Evolutionary conservation across 2,797 vertebrate species (phyloP), one percentile per base, ranked within the genome.

Genomic region (Nothura maculosa): DNA sequence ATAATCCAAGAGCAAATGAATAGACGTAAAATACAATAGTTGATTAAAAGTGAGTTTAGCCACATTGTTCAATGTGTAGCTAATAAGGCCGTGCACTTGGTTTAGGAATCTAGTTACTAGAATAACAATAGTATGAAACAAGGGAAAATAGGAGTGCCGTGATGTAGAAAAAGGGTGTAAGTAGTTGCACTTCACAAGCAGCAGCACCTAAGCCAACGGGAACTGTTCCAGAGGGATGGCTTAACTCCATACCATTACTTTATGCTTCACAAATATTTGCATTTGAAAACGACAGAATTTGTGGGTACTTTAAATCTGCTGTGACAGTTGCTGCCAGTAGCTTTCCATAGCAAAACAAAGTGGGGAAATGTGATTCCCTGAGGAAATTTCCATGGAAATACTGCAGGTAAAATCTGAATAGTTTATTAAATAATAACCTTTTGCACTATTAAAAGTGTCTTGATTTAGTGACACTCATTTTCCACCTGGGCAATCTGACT

Each of bases 251-350:
- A 50, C 75, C 64, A 93, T 91, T 87, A 86, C 89, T 93, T 95
- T 80, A 84, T 87, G 82, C 34, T 93, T 47, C 86, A 73, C 83
- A 95, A 95, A 95, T 94, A 91, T 96, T 95, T 95, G 81, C 75
- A 50, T 93, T 94, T 93, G 77, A 96, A 96, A 95, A 92, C 84
- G 50, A 94, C 90, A 93, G 45, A 85, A 93, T 95, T 95, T 96
- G 91, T 92, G 68, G 70, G 61, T 75, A 72, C 67, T 93, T 92
- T 77, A 54, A 84, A 68, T 91, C 91, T 95, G 94, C 92, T 92
- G 87, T 88, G 91, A 91, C 89, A 95, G 80, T 83, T 94, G 64
- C 80, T 92, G 92, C 80, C 85, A 86, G 94, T 91, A 94, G 68
- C 78, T 95, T 95, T 96, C 92, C 94, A 86, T 40, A 81, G 83